Conservation (phyloP, 92 coral and sea anemone genomes). For the Umimayanthus kanabou region DNA sequence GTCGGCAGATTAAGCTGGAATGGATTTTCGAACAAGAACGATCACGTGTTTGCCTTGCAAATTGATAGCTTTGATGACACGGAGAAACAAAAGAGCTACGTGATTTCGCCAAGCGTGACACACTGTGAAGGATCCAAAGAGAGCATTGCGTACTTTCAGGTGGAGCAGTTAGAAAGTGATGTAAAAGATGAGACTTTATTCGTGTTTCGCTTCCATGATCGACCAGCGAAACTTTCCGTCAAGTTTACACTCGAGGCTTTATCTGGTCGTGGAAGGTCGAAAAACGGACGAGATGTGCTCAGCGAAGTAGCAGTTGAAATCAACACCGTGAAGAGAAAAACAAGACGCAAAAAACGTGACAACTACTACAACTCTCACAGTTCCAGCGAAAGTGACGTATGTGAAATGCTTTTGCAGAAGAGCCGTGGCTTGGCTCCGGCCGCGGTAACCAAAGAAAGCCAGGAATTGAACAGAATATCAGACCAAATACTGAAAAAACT, state of each 20-base stretch:
- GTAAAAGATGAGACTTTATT: conserved; percentile 19
- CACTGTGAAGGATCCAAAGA: not conserved
- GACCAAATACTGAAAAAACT: conserved; percentile 53
- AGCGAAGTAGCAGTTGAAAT: conserved; percentile 29
- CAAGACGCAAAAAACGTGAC: conserved; percentile 13
- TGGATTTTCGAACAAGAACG: not conserved
- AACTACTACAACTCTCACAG: not conserved
- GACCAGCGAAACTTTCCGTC: conserved; percentile 28
- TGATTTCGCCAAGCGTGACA: conserved; percentile 1
- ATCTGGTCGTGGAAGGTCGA: not conserved
- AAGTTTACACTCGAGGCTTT: conserved; percentile 24
- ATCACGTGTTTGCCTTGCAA: conserved; percentile 13
- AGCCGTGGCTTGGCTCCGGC: conserved; percentile 18
- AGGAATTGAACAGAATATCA: conserved; percentile 28
- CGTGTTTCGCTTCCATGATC: conserved; percentile 54
- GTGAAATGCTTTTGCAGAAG: not conserved
- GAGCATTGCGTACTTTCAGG: conserved; percentile 33
- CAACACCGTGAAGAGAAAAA: conserved; percentile 12
- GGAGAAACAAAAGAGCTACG: not conserved
- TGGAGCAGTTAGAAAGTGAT: conserved; percentile 17
- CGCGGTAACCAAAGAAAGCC: conserved; percentile 14
- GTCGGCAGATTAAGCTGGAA: not conserved
- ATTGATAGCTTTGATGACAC: not conserved
- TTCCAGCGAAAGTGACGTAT: conserved; percentile 10
- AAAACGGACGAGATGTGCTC: conserved; percentile 25